Base-by-base conservation (phyloP, 2,888 invertebrate species). In the Hypomecis punctinalis region DNA sequence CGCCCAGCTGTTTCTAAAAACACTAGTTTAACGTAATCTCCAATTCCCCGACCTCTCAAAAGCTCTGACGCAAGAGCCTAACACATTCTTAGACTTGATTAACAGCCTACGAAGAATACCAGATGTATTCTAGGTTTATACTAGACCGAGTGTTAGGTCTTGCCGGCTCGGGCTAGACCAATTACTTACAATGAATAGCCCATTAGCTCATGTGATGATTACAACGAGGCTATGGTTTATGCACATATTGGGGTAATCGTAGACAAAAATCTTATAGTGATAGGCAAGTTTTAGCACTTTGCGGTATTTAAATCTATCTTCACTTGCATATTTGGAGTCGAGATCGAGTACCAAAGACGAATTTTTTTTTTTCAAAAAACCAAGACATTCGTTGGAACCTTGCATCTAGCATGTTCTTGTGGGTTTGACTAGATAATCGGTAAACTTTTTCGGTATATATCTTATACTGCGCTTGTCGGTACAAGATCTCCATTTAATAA, bases 91-190 rank as follows among this genome's bases (percentile, higher is more conserved):
- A 56, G 13, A 65, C 7, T 46, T 58, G 58, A 48, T 52, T 53
- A 53, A 53, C 53, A 58, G 37, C 40, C 51, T 39, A 40, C 39
- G 55, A 55, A 39, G 40, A 47, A 47, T 13, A 47, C 57, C 65
- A 66, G 65, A 66, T 61, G 57, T 45, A 52, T n/a, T 37, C 40
- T 58, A 56, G 35, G 59, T 48, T 58, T 53, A 63, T 36, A 54
- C 39, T 39, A 59, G 56, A 49, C 53, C 37, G 56, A 42, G 36
- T 60, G 56, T 51, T 64, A 57, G 55, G 36, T 46, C 6, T 56
- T 9, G 48, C 43, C 11, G 33, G 40, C 23, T 55, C 51, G 43
- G 45, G 36, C 61, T 55, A 55, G 63, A 59, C 55, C 40, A 47
- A 66, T 61, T 57, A 61, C 13, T 66, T 37, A 61, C 35, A 8